A percentile compares a stretch with the other conserved stretches of the same genome.
phyloP scores from a whole-genome alignment of 2,113 vertebrate species.

The Phrynosoma blainvillii region DNA sequence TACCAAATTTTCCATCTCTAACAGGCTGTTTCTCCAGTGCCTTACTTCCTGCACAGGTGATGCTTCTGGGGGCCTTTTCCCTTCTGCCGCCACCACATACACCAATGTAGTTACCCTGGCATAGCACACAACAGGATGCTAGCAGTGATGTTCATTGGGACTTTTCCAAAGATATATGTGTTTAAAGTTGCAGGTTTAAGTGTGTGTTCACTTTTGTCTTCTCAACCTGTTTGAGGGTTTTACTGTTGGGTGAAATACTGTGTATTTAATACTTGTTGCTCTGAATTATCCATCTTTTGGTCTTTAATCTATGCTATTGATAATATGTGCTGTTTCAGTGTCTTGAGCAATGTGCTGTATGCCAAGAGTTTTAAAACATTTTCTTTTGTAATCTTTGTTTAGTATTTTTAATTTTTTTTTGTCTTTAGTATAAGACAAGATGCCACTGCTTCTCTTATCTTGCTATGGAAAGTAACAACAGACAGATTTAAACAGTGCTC shows the following conservation, averaged over 20 bases:
- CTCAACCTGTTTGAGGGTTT: background rate
- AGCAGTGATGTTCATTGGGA: background rate
- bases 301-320: background rate
- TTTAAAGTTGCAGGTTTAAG: background rate
- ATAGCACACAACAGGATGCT: background rate
- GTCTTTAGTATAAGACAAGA: conserved; percentile 86
- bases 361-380: background rate
- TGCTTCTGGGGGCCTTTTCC: too few species aligned
- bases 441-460: conserved; percentile 84
- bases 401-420: conserved; percentile 22
- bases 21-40: too few species aligned
- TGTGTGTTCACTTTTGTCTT: background rate
- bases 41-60: too few species aligned
- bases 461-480: conserved; percentile 89
- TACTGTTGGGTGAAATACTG: background rate
- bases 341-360: background rate
- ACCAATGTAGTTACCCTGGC: too few species aligned
- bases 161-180: background rate
- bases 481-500: conserved; percentile 89
- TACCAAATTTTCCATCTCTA: too few species aligned
- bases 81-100: too few species aligned
- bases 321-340: conserved; percentile 16
- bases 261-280: background rate
- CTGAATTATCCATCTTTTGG: conserved; percentile 13
- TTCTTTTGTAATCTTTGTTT: background rate